phyloP scores from a whole-genome alignment of 2,888 invertebrate genomes.

The Polymixis flavicincta region DNA sequence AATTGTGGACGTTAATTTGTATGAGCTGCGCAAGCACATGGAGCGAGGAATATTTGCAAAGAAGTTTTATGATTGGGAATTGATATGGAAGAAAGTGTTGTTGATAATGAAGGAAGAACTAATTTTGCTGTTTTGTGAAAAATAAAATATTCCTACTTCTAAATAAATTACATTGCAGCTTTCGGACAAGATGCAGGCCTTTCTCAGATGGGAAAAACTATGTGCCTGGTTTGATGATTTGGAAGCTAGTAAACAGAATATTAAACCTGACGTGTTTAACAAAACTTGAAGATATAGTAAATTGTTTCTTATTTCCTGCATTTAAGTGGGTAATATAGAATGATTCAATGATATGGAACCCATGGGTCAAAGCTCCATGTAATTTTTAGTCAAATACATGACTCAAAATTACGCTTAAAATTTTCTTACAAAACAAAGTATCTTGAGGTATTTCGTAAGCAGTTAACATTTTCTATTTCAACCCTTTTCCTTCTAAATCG shows the following conservation, averaged over 20 bases:
- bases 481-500: background rate
- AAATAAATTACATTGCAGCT: no score
- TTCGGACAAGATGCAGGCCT: background rate
- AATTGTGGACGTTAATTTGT: conserved; percentile 66
- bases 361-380: background rate
- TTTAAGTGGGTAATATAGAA: conserved; percentile 9
- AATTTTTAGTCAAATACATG: background rate
- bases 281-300: conserved; percentile 2
- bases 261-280: background rate
- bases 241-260: background rate
- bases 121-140: background rate
- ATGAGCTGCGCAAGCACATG: conserved; percentile 54
- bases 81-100: conserved; percentile 17
- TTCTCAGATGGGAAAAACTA: background rate
- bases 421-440: background rate
- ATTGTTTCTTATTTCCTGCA: background rate
- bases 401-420: background rate
- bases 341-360: conserved; percentile 22
- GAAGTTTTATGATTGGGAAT: background rate
- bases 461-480: conserved; percentile 8
- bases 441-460: background rate
- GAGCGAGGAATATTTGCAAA: conserved; percentile 19
- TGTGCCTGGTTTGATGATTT: background rate
- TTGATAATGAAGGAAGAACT: background rate
- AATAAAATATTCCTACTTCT: background rate